Evolutionary conservation across 2,888 invertebrate species (phyloP).

Genomic region (Quadroppia sp.): DNA sequence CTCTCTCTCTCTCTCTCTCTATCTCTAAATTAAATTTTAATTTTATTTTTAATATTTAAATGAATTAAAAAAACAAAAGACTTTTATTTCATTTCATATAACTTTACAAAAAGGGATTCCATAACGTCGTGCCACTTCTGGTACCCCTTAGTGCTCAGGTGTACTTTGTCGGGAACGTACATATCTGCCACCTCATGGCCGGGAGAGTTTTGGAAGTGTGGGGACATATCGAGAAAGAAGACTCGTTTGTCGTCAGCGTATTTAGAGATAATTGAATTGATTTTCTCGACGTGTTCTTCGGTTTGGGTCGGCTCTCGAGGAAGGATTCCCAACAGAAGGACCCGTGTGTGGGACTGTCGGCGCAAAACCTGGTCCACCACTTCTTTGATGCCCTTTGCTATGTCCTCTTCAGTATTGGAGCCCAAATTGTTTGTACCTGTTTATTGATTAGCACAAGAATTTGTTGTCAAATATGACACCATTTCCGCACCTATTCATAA

Average conservation of each 20-base stretch:
- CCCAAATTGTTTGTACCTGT: slow-evolving; percentile 14
- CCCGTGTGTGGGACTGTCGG: background rate
- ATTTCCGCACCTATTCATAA: background rate
- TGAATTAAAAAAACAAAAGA: no score
- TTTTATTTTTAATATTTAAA: no score
- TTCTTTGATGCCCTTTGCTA: slow-evolving; percentile 27
- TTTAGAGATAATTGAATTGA: slow-evolving; percentile 7
- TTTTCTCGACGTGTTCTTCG: background rate
- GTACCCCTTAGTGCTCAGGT: slow-evolving; percentile 25
- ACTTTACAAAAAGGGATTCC: slow-evolving; percentile 27
- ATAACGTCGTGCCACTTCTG: slow-evolving; percentile 35
- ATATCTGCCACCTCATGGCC: background rate
- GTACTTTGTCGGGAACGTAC: slow-evolving; percentile 6
- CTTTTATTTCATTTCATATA: no score
- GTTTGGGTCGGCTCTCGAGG: background rate
- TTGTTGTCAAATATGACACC: background rate
- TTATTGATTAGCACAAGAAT: background rate
- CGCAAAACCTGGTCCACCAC: background rate
- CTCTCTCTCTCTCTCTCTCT: no score
- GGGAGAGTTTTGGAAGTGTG: background rate
- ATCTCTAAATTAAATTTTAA: no score
- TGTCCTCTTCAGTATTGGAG: background rate
- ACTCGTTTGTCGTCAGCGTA: slow-evolving; percentile 26
- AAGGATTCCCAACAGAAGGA: slow-evolving; percentile 14
- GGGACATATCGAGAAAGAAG: slow-evolving; percentile 22